phyloP scores from a whole-genome alignment of 2,113 vertebrate species.

The Calypte anna region DNA sequence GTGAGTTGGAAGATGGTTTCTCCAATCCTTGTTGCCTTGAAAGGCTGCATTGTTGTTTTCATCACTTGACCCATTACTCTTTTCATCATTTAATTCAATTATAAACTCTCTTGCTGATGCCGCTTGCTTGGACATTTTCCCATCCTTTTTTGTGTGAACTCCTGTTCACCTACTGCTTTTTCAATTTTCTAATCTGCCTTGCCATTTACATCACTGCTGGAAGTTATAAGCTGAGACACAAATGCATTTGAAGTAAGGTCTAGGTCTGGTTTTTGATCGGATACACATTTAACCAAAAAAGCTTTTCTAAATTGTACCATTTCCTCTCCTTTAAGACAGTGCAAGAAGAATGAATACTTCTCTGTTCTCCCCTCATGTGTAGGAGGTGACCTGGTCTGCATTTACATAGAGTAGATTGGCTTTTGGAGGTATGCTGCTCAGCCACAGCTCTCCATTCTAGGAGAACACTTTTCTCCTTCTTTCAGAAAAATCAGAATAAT shows the following conservation, averaged over 20 bases:
- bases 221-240: conserved; percentile 10
- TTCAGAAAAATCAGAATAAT: neutral
- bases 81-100: conserved; percentile 68
- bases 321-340: conserved; percentile 5
- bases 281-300: neutral
- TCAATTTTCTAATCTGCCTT: conserved; percentile 29
- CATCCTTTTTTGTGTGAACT: conserved; percentile 45
- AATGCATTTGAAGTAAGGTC: neutral
- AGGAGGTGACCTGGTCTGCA: conserved; percentile 14
- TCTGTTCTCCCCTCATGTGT: conserved; percentile 2
- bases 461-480: neutral
- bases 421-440: neutral
- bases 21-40: conserved; percentile 40
- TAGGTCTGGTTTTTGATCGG: conserved; percentile 26
- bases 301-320: neutral
- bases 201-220: neutral
- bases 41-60: conserved; percentile 63
- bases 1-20: conserved; percentile 37
- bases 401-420: neutral
- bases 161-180: conserved; percentile 48
- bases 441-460: neutral
- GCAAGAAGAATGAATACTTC: conserved; percentile 1
- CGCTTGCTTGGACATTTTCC: neutral
- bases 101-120: conserved; percentile 51
- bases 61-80: conserved; percentile 60